A percentile compares a stretch with the other conserved stretches of the same genome.
These are phyloP conservation scores for Neodon shergylaensis DNA, from an alignment of 2,113 vertebrate genomes.

Conservation along the genomic window DNA sequence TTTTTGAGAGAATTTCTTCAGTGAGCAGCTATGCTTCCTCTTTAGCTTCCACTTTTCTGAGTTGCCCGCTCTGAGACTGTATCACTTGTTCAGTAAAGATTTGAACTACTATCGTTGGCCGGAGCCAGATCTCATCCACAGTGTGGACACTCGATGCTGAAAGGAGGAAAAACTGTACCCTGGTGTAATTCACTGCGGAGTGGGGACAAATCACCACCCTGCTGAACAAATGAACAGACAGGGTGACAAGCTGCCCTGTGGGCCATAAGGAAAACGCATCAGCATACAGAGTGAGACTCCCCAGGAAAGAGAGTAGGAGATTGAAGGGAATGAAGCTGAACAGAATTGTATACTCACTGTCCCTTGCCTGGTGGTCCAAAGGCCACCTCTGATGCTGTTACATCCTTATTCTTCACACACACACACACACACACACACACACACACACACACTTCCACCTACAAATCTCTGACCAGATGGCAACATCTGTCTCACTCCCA, in stretches of 20 bases:
- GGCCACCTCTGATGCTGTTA: not conserved
- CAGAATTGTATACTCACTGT: not conserved
- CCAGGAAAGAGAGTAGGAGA: not conserved
- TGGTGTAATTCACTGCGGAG: no score
- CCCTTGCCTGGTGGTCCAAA: not conserved
- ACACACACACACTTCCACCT: not conserved
- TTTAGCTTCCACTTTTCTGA: no score
- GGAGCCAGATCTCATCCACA: not conserved
- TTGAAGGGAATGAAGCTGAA: accelerated
- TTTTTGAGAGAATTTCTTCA: no score
- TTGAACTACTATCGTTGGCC: not conserved
- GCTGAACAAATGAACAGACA: no score
- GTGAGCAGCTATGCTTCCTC: not conserved
- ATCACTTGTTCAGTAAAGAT: not conserved
- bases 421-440: not conserved
- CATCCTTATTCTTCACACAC: not conserved
- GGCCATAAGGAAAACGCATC: no score
- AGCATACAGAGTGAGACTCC: no score
- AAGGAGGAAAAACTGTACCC: not conserved
- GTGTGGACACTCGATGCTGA: not conserved
- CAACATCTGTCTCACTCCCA: not conserved
- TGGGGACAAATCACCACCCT: accelerated
- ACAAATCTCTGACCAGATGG: not conserved
- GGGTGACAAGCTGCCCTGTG: no score
- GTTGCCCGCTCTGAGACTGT: accelerated